A percentile compares a stretch with the other conserved stretches of the same genome.
Evolutionary conservation across 2,797 vertebrate species (phyloP).

Genomic region (Eospalax fontanierii): DNA sequence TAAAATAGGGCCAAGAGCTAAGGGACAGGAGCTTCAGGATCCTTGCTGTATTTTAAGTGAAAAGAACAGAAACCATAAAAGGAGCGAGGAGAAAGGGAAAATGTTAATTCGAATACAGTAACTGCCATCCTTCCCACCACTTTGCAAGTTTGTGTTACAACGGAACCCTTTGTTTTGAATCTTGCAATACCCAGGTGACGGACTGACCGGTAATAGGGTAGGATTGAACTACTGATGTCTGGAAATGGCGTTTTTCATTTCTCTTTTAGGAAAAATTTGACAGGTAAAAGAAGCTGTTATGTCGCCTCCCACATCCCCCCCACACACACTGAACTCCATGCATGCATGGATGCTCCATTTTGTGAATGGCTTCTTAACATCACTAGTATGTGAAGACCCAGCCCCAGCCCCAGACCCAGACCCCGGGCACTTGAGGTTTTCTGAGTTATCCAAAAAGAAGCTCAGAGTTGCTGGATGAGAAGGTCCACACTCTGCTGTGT

Average conservation of each 20-base stretch:
- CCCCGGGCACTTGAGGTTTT: not conserved
- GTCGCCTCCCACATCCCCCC: not conserved
- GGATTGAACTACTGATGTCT: not conserved
- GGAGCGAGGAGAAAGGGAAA: not conserved
- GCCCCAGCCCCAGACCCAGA: not conserved
- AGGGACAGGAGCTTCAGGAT: rapidly evolving
- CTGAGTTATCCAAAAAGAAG: not conserved
- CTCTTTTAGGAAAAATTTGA: not conserved
- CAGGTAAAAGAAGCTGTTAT: not conserved
- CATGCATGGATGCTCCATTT: not conserved
- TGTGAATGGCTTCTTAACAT: not conserved
- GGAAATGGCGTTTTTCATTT: not conserved
- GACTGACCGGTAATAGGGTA: not conserved
- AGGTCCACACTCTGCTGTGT: not conserved
- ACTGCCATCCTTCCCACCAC: not conserved
- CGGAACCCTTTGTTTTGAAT: not conserved
- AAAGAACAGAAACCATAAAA: not conserved
- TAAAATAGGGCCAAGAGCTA: not conserved
- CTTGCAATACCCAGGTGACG: not conserved
- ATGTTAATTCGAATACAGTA: not conserved
- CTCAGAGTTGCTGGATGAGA: not conserved
- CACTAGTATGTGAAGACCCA: not conserved
- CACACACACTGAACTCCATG: not conserved
- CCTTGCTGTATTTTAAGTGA: not conserved
- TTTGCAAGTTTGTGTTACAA: not conserved